Percentiles rank a stretch among this genome's conserved stretches.
phyloP scores from a whole-genome alignment of 1,140 invertebrate species.

The Conus betulinus region DNA sequence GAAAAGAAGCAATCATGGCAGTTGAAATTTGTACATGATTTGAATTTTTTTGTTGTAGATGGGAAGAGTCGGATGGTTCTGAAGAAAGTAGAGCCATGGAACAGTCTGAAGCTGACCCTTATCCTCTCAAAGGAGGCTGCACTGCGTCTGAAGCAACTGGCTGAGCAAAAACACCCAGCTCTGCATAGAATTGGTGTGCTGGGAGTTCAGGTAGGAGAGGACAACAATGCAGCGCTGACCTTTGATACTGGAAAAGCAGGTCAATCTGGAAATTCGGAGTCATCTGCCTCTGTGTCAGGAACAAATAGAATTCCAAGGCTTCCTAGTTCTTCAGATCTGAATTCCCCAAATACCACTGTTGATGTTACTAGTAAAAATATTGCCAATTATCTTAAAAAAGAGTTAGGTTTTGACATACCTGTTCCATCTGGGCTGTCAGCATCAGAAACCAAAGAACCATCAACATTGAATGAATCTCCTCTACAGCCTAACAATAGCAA shows the following conservation, averaged over 20 bases:
- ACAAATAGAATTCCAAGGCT: conserved; percentile 51
- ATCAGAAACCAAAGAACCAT: neutral
- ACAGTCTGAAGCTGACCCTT: conserved; percentile 96
- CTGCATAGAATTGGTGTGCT: conserved; percentile 94
- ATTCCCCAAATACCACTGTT: conserved; percentile 64
- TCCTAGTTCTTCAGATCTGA: conserved; percentile 51
- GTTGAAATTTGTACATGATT: too few species aligned
- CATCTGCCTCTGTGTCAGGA: conserved; percentile 58
- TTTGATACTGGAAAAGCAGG: conserved; percentile 76
- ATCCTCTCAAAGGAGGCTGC: conserved; percentile 96
- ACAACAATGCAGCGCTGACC: conserved; percentile 92
- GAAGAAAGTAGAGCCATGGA: conserved; percentile 97
- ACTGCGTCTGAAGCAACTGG: conserved; percentile 89
- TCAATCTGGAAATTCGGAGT: conserved; percentile 43
- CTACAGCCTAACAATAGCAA: conserved; percentile 42
- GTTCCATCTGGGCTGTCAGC: neutral
- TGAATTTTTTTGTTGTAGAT: conserved; percentile 49
- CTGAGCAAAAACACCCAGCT: conserved; percentile 90
- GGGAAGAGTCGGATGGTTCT: conserved; percentile 74
- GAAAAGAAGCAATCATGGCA: too few species aligned
- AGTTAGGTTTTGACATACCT: conserved; percentile 34
- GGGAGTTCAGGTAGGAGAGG: conserved; percentile 96
- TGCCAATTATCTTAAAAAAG: conserved; percentile 67
- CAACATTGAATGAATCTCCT: neutral
- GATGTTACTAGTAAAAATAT: conserved; percentile 74